A percentile compares a stretch with the other conserved stretches of the same genome.
phyloP scores from a whole-genome alignment of 2,797 vertebrate genomes.

The Buphagus erythrorhynchus region DNA sequence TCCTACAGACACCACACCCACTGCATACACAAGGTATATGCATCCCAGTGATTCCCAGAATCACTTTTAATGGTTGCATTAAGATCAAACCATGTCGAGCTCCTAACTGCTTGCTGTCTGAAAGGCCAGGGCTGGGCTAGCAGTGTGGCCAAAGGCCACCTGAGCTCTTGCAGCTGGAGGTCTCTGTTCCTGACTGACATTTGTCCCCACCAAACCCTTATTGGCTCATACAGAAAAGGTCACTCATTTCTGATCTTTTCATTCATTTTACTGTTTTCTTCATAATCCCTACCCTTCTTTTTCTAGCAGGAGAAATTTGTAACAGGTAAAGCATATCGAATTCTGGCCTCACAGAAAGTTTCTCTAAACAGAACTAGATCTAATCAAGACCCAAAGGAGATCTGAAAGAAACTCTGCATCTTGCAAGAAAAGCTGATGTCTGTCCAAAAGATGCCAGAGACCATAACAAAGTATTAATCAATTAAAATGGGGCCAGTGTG shows the following conservation, averaged over 20 bases:
- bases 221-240: neutral
- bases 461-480: neutral
- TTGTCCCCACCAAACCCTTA: neutral
- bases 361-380: neutral
- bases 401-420: neutral
- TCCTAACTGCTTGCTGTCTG: neutral
- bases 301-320: neutral
- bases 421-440: neutral
- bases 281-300: neutral
- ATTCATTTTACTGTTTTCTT: neutral
- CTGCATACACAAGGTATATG: neutral
- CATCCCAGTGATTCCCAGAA: neutral
- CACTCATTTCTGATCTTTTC: neutral
- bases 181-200: neutral
- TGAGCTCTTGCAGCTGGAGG: neutral
- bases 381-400: neutral
- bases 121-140: neutral
- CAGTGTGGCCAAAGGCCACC: rapidly evolving
- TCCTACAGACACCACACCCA: neutral
- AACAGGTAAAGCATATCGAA: neutral
- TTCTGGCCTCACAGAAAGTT: neutral
- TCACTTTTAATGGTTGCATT: neutral
- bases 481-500: neutral
- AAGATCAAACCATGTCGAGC: neutral
- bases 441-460: neutral